Percentiles rank a stretch among this genome's conserved stretches.
These are phyloP conservation scores for Distichodus sexfasciatus DNA, from an alignment of 2,797 vertebrate genomes.

Conservation along the genomic window DNA sequence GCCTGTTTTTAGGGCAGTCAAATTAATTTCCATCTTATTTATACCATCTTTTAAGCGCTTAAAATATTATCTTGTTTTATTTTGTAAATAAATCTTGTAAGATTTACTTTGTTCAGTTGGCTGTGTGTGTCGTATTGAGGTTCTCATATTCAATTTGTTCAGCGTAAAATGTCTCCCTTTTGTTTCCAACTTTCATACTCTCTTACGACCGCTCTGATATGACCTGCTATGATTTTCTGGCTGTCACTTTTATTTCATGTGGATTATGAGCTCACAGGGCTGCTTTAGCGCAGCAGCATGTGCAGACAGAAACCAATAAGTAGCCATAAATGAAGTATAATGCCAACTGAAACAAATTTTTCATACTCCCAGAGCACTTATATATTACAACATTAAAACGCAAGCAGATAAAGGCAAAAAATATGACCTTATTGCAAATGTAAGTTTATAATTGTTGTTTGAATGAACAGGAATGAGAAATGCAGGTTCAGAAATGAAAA, in stretches of 20 bases:
- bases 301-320: not conserved
- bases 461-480: too few relatives aligned
- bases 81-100: too few relatives aligned
- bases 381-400: not conserved
- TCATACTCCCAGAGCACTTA: not conserved
- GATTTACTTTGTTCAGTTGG: too few relatives aligned
- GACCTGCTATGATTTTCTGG: constrained; percentile 7
- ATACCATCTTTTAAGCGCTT: too few relatives aligned
- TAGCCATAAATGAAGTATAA: not conserved
- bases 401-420: not conserved
- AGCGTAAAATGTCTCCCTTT: not conserved
- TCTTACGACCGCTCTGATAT: constrained; percentile 44
- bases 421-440: too few relatives aligned
- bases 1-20: too few relatives aligned
- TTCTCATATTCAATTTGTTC: too few relatives aligned
- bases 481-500: too few relatives aligned
- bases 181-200: not conserved
- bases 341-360: not conserved
- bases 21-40: too few relatives aligned
- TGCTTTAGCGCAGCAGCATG: not conserved
- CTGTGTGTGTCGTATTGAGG: not conserved
- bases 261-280: not conserved
- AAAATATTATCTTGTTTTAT: too few relatives aligned
- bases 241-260: constrained; percentile 5
- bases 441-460: too few relatives aligned